Evolutionary conservation across 2,888 invertebrate species (phyloP), one percentile per base, ranked within the genome.

Genomic region (Dendrolimus pini): DNA sequence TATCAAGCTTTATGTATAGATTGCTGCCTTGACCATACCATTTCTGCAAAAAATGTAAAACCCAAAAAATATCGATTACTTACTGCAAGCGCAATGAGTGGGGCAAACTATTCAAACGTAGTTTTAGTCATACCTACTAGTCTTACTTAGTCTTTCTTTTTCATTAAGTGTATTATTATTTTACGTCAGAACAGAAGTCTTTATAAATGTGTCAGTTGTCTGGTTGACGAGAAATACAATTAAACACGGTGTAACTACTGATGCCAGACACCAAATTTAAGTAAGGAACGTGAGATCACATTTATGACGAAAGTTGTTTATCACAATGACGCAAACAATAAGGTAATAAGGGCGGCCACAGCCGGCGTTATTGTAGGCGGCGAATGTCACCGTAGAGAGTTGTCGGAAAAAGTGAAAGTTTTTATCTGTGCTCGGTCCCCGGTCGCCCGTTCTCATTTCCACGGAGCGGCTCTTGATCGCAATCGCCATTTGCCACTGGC

Each of bases 371-470:
- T 83, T 82, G 81, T 80, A 69, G 72, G 72, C 69, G 68, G 70
- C 69, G 76, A 85, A 85, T 82, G 82, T 85, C 74, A 73, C 83
- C 82, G 78, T 73, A 62, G 82, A 82, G 83, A 78, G 77, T 82
- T 79, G 81, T 78, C 80, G 78, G 83, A 81, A 85, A 84, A 86
- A 87, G 86, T 84, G 83, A 88, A 89, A 88, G 86, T 89, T 89
- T 89, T 89, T 89, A 88, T 88, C 86, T 82, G 76, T 64, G 69
- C 69, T 62, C 72, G 71, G 78, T 85, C 85, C 88, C 85, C 69
- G 76, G 82, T 74, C 79, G 78, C 75, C 77, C 82, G 83, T 85
- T 83, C 77, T 83, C 83, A 85, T 88, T 86, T 86, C 80, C 81
- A 82, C 78, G 58, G 77, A 74, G 75, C 75, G 74, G 78, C 80